Base-by-base conservation (phyloP, 2,888 invertebrate species). In the Thereva unica region DNA sequence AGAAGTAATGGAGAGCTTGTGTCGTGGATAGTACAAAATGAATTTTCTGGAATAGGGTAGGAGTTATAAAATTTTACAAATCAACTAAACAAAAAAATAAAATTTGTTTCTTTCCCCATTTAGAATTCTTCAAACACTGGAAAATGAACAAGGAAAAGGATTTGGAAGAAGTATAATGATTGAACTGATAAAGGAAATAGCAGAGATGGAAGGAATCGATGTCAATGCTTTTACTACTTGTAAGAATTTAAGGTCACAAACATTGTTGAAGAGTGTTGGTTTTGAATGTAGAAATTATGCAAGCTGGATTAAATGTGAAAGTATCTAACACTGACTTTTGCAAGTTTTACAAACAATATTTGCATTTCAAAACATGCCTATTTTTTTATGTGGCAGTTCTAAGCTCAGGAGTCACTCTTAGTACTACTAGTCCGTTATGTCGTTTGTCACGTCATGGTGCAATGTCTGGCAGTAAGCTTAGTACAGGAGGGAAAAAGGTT, bases 141-240 rank as follows among this genome's bases (percentile, higher is more conserved):
- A 66, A 23, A 4, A 52, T 1, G 67, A 70, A 44, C 66, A 66
- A 2, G 10, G 68, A 42, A 71, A 71, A 52, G 70, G 71, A 6
- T 71, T 66, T 35, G 70, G 64, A 4, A 67, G 9, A 12, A n/a
- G 63, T 5, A 53, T 70, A n/a, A 75, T 74, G 4, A 68, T 71
- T 2, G 63, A 72, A 9, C 71, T 78, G 71, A 75, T 72, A 54
- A 74, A 72, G 37, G 9, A 63, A 47, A 77, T 78, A 41, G 75
- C 77, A 5, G 64, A 64, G 12, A 41, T 42, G 0, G 37, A 64
- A 54, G 7, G 70, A 34, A 71, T 76, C 5, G 67, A 75, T 3
- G 63, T 77, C 1, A 73, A 74, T 12, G 75, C 76, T 3, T 79
- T 77, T 74, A 72, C 74, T 65, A 72, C 77, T 6, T 12, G 68